Evolutionary conservation across 2,797 vertebrate genomes (phyloP).

Genomic region (Brotula barbata): DNA sequence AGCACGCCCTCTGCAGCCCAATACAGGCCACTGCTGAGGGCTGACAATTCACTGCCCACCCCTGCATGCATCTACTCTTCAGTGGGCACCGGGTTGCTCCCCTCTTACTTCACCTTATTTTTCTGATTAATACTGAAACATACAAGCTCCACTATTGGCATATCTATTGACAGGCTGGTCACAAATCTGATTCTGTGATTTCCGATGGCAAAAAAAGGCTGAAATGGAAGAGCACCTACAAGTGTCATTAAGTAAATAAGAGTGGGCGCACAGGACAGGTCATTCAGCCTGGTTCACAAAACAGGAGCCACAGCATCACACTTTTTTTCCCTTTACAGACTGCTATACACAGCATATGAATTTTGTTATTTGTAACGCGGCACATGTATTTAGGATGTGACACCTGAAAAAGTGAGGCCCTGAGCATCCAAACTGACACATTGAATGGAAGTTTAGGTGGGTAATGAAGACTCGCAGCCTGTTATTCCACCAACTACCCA

Average conservation of each 20-base stretch:
- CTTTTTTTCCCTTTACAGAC: slow-evolving; percentile 38
- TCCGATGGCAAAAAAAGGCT: slow-evolving; percentile 28
- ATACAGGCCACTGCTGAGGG: slow-evolving; percentile 22
- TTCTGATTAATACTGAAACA: slow-evolving; percentile 37
- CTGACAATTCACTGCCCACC: slow-evolving; percentile 25
- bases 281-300: slow-evolving; percentile 41
- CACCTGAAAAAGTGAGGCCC: slow-evolving; percentile 79
- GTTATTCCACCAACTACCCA: slow-evolving; percentile 13
- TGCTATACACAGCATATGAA: slow-evolving; percentile 27
- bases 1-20: slow-evolving; percentile 24
- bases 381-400: slow-evolving; percentile 60
- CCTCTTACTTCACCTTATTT: slow-evolving; percentile 28
- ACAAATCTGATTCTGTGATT: slow-evolving; percentile 35
- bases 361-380: slow-evolving; percentile 44
- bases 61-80: slow-evolving; percentile 42
- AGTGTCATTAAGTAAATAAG: slow-evolving; percentile 57
- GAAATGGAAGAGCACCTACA: slow-evolving; percentile 61
- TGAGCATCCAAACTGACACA: slow-evolving; percentile 73
- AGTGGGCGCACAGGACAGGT: slow-evolving; percentile 16
- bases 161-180: slow-evolving; percentile 45
- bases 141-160: slow-evolving; percentile 31
- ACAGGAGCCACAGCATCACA: slow-evolving; percentile 31
- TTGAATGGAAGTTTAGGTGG: slow-evolving; percentile 43
- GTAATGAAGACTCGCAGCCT: slow-evolving; percentile 23
- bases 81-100: slow-evolving; percentile 13